Evolutionary conservation across 2,888 invertebrate species (phyloP), one percentile per base, ranked within the genome.

Genomic region (Agapetus fuscipes): DNA sequence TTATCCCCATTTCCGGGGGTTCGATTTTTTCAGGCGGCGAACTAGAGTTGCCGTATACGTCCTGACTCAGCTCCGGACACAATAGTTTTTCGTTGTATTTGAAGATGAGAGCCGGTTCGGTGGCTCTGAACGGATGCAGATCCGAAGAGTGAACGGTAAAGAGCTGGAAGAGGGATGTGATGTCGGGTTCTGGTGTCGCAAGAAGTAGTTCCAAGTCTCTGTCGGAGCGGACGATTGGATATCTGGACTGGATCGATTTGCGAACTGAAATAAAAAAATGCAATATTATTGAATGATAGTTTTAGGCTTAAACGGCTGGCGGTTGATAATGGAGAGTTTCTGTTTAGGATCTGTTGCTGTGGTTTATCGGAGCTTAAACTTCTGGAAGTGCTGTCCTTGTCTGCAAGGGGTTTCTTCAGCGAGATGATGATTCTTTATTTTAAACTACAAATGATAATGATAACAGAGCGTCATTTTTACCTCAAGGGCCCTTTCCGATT

Each of bases 61-160:
- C 30, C 11, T 48, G 41, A 10, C 46, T 25, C 17, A 50, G 44
- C 35, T 48, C 49, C 3, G 39, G 41, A 29, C 46, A 36, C 37
- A 41, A 46, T 48, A 24, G 45, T 30, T 53, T 52, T 51, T 46
- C 45, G 41, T 33, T 51, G 42, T 41, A 46, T 25, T 42, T 40
- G 49, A 56, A 52, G 45, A 58, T 52, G 12, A 90, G 62, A 48
- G 80, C 79, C 32, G 89, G 88, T 57, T 91, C 93, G 5, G 84
- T 80, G 16, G 83, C 86, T 37, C 87, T 72, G 56, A 89, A 71
- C 30, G 80, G 72, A 59, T 86, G 87, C 37, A 85, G 58, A 39
- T 77, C 66, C 17, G 63, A 55, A 49, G 74, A 68, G 34, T 74
- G 70, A 27, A 73, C 66, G 6, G 83, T 64, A 53, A 88, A 86